phyloP scores from a whole-genome alignment of 2,888 invertebrate species.

The Conistra vaccinii region DNA sequence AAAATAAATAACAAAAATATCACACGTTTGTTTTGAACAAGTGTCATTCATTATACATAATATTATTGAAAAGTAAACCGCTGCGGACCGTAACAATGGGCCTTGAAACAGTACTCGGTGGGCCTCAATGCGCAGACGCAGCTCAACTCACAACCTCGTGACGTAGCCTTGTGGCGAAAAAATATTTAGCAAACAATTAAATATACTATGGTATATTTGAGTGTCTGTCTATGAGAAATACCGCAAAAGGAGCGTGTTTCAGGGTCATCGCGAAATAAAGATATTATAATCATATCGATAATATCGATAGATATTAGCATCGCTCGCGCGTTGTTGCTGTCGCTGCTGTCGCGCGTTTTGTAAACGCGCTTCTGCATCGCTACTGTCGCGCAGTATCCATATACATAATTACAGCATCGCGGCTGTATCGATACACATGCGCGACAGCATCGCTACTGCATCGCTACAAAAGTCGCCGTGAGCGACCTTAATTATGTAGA shows the following conservation, averaged over 20 bases:
- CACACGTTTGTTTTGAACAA: constrained; percentile 18
- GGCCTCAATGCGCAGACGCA: constrained; percentile 61
- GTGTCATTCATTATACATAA: constrained; percentile 22
- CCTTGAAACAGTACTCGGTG: constrained; percentile 58
- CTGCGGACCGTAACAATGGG: constrained; percentile 37
- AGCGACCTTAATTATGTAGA: too few species aligned
- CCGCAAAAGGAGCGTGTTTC: constrained; percentile 11
- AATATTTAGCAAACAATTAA: constrained; percentile 41
- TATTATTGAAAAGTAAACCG: constrained; percentile 50
- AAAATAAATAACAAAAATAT: background rate
- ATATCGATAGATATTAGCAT: too few species aligned
- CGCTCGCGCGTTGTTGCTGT: too few species aligned
- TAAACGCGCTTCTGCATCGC: too few species aligned
- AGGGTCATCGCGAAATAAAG: constrained; percentile 13
- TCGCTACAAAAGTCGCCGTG: too few species aligned
- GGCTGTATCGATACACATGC: too few species aligned
- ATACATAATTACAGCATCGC: too few species aligned
- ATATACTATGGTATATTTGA: constrained; percentile 16
- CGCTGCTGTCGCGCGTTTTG: too few species aligned
- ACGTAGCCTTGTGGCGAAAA: constrained; percentile 26
- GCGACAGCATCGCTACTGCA: too few species aligned
- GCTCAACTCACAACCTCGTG: constrained; percentile 36
- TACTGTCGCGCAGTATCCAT: too few species aligned
- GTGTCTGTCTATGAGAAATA: constrained; percentile 10
- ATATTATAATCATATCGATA: too few species aligned